Conservation (phyloP, 2,113 vertebrate genomes). For the Campylorhamphus procurvoides region DNA sequence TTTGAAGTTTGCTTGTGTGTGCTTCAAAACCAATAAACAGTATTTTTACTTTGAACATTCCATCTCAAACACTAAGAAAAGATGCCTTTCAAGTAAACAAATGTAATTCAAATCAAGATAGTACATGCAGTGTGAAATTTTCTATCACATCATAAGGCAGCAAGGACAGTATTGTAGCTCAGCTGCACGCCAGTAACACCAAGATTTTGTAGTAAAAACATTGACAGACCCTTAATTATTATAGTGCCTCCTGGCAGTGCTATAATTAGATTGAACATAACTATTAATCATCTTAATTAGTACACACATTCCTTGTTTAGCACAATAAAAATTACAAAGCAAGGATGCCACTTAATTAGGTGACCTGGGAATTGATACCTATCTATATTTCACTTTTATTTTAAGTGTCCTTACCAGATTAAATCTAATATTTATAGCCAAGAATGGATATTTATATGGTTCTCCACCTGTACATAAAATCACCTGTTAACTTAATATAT, state of each 20-base stretch:
- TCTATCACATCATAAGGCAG: background rate
- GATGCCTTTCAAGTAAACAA: slow-evolving; percentile 19
- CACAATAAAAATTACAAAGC: slow-evolving; percentile 66
- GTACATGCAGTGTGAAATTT: background rate
- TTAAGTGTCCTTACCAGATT: slow-evolving; percentile 48
- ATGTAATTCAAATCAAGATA: slow-evolving; percentile 10
- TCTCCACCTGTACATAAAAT: slow-evolving; percentile 46
- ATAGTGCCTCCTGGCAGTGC: slow-evolving; percentile 36
- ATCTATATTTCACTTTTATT: slow-evolving; percentile 57
- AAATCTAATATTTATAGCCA: slow-evolving; percentile 60
- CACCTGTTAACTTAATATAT: slow-evolving; percentile 54
- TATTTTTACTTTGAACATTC: slow-evolving; percentile 25
- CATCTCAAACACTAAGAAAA: background rate
- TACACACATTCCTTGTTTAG: slow-evolving; percentile 53
- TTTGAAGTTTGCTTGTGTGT: background rate
- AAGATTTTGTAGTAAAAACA: slow-evolving; percentile 47
- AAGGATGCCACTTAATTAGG: slow-evolving; percentile 68
- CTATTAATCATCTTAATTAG: slow-evolving; percentile 66
- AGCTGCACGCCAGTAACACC: background rate
- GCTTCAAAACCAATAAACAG: slow-evolving; percentile 7
- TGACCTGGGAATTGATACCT: slow-evolving; percentile 62
- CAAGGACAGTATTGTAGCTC: background rate
- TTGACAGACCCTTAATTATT: slow-evolving; percentile 43
- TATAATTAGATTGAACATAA: slow-evolving; percentile 57
- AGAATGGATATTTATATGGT: slow-evolving; percentile 33